Conservation (phyloP, 2,797 vertebrate species). For the Zalophus californianus region DNA sequence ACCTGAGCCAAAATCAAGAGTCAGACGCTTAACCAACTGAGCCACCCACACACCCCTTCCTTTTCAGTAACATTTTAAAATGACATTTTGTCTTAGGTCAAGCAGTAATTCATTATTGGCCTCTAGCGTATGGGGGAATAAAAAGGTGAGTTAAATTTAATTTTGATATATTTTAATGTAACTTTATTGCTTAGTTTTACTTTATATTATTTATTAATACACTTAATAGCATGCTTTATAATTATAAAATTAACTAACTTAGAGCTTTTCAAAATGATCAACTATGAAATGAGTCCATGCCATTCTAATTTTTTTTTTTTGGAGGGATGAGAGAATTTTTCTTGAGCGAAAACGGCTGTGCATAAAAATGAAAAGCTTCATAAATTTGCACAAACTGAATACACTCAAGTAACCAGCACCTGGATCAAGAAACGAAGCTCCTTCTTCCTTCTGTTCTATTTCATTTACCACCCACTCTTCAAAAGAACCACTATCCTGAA, state of each 20-base stretch:
- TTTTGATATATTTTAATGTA: constrained; percentile 21
- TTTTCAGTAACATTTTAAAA: background rate
- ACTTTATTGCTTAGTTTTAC: background rate
- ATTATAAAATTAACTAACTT: background rate
- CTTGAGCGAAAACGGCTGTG: background rate
- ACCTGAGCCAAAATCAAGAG: background rate
- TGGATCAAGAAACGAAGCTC: background rate
- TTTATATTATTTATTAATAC: background rate
- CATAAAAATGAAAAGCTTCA: background rate
- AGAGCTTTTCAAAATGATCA: background rate
- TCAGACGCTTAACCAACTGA: background rate
- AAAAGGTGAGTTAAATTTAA: background rate
- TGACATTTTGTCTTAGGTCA: background rate
- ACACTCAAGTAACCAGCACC: background rate
- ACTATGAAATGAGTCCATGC: background rate
- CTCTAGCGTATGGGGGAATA: background rate
- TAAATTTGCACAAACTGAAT: background rate
- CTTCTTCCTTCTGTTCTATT: background rate
- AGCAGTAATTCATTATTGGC: background rate
- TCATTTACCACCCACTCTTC: background rate
- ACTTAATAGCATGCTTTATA: background rate
- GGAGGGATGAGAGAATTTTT: background rate
- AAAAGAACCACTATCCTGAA: background rate
- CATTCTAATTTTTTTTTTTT: background rate
- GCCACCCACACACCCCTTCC: background rate